Base-by-base conservation (phyloP, 2,113 vertebrate species). In the Chelonoidis abingdonii region DNA sequence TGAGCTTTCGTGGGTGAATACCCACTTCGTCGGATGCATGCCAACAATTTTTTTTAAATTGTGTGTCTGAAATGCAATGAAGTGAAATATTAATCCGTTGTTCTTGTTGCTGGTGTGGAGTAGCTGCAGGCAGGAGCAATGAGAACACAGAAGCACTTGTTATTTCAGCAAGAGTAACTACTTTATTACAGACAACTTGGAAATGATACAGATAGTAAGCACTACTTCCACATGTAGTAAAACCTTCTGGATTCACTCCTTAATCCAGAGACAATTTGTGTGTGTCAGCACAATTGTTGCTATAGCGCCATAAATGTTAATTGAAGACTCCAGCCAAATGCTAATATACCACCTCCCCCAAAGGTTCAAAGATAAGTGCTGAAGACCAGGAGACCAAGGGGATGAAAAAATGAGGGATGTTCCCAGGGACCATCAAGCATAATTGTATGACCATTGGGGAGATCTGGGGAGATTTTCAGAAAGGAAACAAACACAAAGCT, bases 91-190 rank as follows among this genome's bases (percentile, higher is more conserved):
- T 22, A 47, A 54, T 16, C 47, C 92, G 54, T n/a, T 93, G 54
- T 88, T 94, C 35, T 57, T 54, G 41, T 76, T 95, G 86, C 84
- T 92, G 47, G 90, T 52, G 80, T 84, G 59, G 52, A 10, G 62
- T 49, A 13, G 9, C n/a, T 82, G 14, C 44, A 31, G 25, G 57
- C 54, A 2, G 21, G 52, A 91, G 25, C 5, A 3, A 4, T 69
- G 81, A 76, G 80, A 59, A 90, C 95, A 90, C 75, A 89, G n/a
- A 84, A 95, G 54, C 10, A 41, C 54, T 17, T 89, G 31, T 83
- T 83, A 31, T 69, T 93, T 88, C 62, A 94, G 44, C 56, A 82
- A 82, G 50, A 25, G 85, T 47, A 92, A 1, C 5, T 80, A 5
- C 79, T 95, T 95, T 44, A 49, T 76, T 92, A 65, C 5, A 59